Conservation (phyloP, 2,888 invertebrate species). For the Cecidostiba fungosa region DNA sequence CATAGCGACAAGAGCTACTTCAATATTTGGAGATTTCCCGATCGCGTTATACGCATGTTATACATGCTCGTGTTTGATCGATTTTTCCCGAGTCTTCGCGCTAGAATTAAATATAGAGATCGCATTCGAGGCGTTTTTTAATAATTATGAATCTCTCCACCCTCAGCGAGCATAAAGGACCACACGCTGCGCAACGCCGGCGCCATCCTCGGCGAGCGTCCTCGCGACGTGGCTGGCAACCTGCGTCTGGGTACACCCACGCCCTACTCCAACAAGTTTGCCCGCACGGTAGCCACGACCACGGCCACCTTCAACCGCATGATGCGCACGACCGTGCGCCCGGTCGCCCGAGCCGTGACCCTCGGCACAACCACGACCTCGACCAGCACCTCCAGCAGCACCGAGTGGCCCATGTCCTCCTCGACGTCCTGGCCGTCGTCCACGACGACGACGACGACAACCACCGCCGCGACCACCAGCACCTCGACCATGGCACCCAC, state of each 20-base stretch:
- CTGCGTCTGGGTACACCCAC: conserved; percentile 80
- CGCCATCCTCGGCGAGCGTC: conserved; percentile 82
- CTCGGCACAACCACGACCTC: conserved; percentile 76
- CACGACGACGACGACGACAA: conserved; percentile 71
- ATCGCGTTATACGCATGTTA: neutral
- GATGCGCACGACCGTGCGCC: conserved; percentile 75
- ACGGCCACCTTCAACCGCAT: conserved; percentile 74
- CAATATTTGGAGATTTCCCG: conserved; percentile 47
- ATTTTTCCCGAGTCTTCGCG: no score
- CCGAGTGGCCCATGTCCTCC: conserved; percentile 72
- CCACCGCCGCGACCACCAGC: conserved; percentile 74
- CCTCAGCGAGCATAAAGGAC: conserved; percentile 84
- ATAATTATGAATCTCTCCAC: no score
- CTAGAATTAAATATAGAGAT: no score
- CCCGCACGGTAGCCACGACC: conserved; percentile 68
- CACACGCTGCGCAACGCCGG: conserved; percentile 90
- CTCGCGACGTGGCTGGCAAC: conserved; percentile 83
- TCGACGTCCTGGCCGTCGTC: conserved; percentile 68
- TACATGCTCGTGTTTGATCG: neutral
- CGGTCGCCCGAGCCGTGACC: conserved; percentile 73
- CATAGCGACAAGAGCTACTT: conserved; percentile 12
- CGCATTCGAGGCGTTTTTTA: no score
- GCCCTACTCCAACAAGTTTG: conserved; percentile 77
- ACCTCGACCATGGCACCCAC: conserved; percentile 73
- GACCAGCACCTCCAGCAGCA: conserved; percentile 74